Conservation (phyloP, 2,888 invertebrate genomes). For the Ennomos fuscantarius region DNA sequence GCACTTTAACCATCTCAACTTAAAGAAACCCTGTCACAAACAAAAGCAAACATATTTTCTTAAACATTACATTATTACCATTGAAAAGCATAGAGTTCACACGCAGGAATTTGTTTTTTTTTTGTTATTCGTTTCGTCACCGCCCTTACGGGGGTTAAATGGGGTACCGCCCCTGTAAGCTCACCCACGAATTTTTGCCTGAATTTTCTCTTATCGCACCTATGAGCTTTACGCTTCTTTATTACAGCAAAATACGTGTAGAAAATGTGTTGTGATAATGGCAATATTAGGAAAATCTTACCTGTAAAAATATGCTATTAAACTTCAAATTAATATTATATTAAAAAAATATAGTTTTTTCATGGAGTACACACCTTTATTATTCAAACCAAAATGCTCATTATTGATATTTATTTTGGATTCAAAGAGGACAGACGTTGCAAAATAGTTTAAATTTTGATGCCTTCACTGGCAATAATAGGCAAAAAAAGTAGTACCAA, state of each 20-base stretch:
- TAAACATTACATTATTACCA: constrained; percentile 17
- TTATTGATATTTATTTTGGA: no score
- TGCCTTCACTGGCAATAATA: no score
- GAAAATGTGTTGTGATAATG: constrained; percentile 18
- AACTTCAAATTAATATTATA: no score
- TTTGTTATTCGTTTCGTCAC: constrained; percentile 64
- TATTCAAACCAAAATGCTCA: no score
- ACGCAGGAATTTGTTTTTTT: constrained; percentile 58
- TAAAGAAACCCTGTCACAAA: constrained; percentile 1
- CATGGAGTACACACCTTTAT: no score
- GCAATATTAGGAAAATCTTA: constrained; percentile 11
- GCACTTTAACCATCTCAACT: no score
- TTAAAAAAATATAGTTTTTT: no score
- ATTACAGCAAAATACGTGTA: constrained; percentile 17
- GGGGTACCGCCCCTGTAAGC: constrained; percentile 41
- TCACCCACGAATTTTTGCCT: constrained; percentile 47
- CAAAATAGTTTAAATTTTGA: no score
- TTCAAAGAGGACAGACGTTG: no score
- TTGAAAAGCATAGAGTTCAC: constrained; percentile 45
- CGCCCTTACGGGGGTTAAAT: constrained; percentile 41
- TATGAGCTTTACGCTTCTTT: constrained; percentile 29
- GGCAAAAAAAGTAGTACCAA: no score
- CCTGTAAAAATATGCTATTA: not conserved
- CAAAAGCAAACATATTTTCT: constrained; percentile 12
- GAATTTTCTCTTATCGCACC: constrained; percentile 43